A percentile compares a stretch with the other conserved stretches of the same genome.
Evolutionary conservation across 2,797 vertebrate species (phyloP).

Genomic region (Phrynocephalus forsythii): DNA sequence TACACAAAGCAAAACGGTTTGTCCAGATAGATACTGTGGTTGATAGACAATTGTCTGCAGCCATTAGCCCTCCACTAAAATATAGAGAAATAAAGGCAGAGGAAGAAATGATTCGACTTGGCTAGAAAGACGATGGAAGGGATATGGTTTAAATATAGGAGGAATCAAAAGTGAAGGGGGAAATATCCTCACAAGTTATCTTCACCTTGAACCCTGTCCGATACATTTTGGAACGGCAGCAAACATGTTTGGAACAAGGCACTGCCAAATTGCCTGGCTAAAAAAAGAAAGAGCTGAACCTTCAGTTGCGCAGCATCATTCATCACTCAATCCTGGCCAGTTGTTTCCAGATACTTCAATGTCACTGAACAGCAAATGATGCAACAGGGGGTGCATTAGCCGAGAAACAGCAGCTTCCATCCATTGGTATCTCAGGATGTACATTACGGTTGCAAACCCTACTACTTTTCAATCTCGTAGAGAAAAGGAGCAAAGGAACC

Average conservation of each 20-base stretch:
- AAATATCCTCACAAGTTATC: background rate
- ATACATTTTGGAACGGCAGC: slow-evolving; percentile 12
- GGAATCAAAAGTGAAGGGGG: background rate
- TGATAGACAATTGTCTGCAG: background rate
- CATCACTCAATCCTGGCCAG: slow-evolving; percentile 26
- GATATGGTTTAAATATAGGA: background rate
- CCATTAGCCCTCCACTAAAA: background rate
- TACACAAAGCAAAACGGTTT: background rate
- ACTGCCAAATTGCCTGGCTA: slow-evolving; percentile 24
- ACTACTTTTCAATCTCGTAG: too few relatives aligned
- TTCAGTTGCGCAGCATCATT: slow-evolving; percentile 19
- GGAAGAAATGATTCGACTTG: background rate
- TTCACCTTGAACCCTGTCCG: slow-evolving; percentile 23
- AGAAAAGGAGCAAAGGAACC: too few relatives aligned
- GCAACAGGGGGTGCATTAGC: slow-evolving; percentile 3
- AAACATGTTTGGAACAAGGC: slow-evolving; percentile 34
- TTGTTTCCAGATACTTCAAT: slow-evolving; percentile 32
- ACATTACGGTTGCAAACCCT: background rate
- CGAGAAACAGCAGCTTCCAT: slow-evolving; percentile 20
- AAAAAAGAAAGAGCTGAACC: slow-evolving; percentile 22
- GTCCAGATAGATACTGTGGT: background rate
- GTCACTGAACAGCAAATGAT: slow-evolving; percentile 47
- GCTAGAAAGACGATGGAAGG: background rate
- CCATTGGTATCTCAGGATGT: slow-evolving; percentile 10
- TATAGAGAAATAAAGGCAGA: background rate